Evolutionary conservation across 1,140 invertebrate species (phyloP).

Genomic region (Asobara japonica): DNA sequence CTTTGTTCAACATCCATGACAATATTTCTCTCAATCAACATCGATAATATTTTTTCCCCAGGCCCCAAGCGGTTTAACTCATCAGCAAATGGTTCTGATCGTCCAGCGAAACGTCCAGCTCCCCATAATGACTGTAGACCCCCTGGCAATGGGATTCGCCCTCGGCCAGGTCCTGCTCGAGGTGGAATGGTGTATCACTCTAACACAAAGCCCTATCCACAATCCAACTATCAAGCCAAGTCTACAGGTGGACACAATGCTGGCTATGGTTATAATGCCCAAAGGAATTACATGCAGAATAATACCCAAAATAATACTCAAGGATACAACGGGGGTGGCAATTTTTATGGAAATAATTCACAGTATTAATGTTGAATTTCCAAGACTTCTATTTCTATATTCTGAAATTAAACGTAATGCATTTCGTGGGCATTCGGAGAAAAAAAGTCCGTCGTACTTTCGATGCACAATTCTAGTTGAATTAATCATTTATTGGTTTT

Average conservation of each 20-base stretch:
- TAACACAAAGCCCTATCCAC: conserved; percentile 43
- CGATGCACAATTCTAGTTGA: background rate
- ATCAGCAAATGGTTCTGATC: conserved; percentile 41
- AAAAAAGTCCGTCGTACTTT: background rate
- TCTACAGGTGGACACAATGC: conserved; percentile 39
- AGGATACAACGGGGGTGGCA: background rate
- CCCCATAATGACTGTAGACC: conserved; percentile 37
- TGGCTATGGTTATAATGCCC: conserved; percentile 49
- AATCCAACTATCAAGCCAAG: conserved; percentile 45
- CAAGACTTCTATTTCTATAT: background rate
- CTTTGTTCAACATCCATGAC: too few species aligned
- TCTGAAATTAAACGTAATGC: background rate
- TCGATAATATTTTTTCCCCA: conserved; percentile 34
- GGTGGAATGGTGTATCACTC: conserved; percentile 45
- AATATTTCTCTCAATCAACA: background rate
- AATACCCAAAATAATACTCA: background rate
- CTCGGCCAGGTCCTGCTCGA: conserved; percentile 47
- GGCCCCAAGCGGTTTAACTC: conserved; percentile 52
- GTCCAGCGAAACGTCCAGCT: conserved; percentile 42
- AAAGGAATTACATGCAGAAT: conserved; percentile 43
- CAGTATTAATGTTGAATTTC: background rate
- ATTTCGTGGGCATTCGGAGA: background rate
- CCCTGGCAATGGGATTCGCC: conserved; percentile 33
- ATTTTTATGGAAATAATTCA: conserved; percentile 16
- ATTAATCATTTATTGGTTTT: background rate